Evolutionary conservation across 2,113 vertebrate genomes (phyloP), one percentile per base, ranked within the genome.

Genomic region (Elaphurus davidianus): DNA sequence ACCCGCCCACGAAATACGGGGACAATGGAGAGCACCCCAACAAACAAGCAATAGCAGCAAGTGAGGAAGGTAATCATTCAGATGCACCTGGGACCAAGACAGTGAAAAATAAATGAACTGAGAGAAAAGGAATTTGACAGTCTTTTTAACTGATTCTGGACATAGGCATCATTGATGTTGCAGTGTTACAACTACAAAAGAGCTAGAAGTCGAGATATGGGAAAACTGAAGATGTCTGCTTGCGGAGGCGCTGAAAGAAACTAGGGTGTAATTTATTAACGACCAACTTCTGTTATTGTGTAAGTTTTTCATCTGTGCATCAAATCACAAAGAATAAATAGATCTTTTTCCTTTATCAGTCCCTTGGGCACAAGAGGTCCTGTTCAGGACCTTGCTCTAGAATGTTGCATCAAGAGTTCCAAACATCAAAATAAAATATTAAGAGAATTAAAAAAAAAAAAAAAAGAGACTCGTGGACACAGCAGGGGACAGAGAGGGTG

Each of bases 1-100:
- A 71, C n/a, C 19, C 2, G 0, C n/a, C 4, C n/a, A 36, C 9
- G 10, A 36, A 71, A 71, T 23, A 71, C 0, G 9, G 19, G 0
- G 19, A 71, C n/a, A 71, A 6, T 71, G 2, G 2, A 23, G 64
- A 36, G n/a, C 64, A 71, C n/a, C n/a, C 1, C 19, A 71, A 21
- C 1, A 5, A 71, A 21, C 1, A 5, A 71, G n/a, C n/a, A 71
- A 71, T 36, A 71, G 64, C 19, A 21, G n/a, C 62, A n/a, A 21
- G 64, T 67, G n/a, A 11, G 0, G 9, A 36, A 36, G 33, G 64
- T 21, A 36, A 36, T 11, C 64, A 11, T 21, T 36, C 64, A 71
- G 64, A 36, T 71, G 36, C 19, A 36, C 19, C 64, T 36, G 64
- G 64, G 64, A 71, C n/a, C 64, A 36, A 71, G 64, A 71, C n/a